A percentile compares a stretch with the other conserved stretches of the same genome.
phyloP scores from a whole-genome alignment of 2,113 vertebrate species.

The Heterotilapia buettikoferi region DNA sequence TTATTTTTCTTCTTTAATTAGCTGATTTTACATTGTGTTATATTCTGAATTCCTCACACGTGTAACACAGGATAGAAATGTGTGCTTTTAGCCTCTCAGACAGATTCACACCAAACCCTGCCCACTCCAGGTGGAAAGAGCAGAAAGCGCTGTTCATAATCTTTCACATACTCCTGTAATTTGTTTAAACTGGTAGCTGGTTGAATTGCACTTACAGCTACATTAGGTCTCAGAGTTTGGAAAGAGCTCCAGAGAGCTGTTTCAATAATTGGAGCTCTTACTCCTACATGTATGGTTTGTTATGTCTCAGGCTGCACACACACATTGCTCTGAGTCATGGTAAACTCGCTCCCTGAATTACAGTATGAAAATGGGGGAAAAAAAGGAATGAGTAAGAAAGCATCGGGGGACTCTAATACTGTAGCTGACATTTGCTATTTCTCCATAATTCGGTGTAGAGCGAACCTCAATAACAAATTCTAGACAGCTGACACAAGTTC shows the following conservation, averaged over 20 bases:
- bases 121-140: neutral
- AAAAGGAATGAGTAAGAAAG: neutral
- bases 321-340: neutral
- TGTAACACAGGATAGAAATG: neutral
- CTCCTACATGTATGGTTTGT: neutral
- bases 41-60: neutral
- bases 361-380: neutral
- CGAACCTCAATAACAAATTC: neutral
- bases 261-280: conserved; percentile 36
- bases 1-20: neutral
- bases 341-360: neutral
- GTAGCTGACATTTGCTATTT: neutral
- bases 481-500: neutral
- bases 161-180: conserved; percentile 4
- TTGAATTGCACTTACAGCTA: neutral
- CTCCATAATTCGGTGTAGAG: neutral
- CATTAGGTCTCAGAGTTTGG: neutral
- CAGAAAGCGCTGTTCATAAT: conserved; percentile 10
- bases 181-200: neutral
- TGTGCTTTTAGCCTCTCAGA: neutral
- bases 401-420: neutral
- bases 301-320: neutral
- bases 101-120: neutral
- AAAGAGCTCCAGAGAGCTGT: conserved; percentile 9
- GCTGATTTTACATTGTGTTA: neutral